phyloP scores from a whole-genome alignment of 2,888 invertebrate species.

The Rapana venosa region DNA sequence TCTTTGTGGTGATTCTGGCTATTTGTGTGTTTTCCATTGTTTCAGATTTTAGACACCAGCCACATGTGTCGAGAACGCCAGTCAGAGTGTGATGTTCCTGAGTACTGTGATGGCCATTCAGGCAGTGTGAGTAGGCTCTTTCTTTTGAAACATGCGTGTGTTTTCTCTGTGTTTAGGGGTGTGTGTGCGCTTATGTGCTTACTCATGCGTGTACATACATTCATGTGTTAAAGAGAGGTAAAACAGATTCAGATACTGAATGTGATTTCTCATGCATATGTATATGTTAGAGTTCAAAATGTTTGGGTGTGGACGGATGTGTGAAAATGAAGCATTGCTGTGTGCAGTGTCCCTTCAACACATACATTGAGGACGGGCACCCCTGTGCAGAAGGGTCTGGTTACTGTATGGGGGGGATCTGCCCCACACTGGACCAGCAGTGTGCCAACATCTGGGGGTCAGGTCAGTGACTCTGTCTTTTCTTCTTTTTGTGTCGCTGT shows the following conservation, averaged over 20 bases:
- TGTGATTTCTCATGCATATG: neutral
- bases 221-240: neutral
- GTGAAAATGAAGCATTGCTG: constrained; percentile 12
- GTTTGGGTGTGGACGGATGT: neutral
- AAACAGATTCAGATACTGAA: neutral
- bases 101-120: constrained; percentile 92
- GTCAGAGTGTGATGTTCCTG: constrained; percentile 97
- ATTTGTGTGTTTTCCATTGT: constrained; percentile 22
- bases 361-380: constrained; percentile 94
- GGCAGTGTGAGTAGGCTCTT: constrained; percentile 81
- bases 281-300: neutral
- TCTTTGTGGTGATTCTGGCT: neutral
- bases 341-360: constrained; percentile 89
- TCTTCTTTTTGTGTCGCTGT: neutral
- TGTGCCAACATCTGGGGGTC: constrained; percentile 96
- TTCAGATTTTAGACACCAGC: constrained; percentile 67
- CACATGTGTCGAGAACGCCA: constrained; percentile 89
- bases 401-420: constrained; percentile 94
- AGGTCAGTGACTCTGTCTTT: constrained; percentile 77
- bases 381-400: constrained; percentile 87
- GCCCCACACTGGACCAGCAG: constrained; percentile 91
- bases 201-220: no score
- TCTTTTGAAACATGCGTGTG: neutral
- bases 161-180: neutral
- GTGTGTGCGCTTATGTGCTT: neutral